Evolutionary conservation across 2,797 vertebrate genomes (phyloP).

Genomic region (Poeciliopsis infans): DNA sequence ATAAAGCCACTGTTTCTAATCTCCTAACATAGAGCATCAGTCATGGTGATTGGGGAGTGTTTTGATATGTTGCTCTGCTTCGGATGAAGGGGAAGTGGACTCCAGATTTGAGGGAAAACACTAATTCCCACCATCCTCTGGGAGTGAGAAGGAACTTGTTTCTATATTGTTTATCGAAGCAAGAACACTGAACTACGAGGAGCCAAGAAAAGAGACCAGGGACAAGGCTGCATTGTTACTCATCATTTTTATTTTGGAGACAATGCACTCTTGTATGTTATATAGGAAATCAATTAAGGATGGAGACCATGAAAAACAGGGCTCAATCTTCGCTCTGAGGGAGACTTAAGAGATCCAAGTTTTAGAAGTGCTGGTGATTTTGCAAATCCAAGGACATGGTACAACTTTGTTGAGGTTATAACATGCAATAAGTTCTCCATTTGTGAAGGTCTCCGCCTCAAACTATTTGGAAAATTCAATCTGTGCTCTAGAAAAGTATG

Average conservation of each 20-base stretch:
- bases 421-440: not conserved
- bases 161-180: constrained; percentile 73
- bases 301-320: constrained; percentile 43
- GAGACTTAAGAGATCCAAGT: constrained; percentile 22
- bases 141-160: constrained; percentile 57
- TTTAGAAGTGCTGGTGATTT: constrained; percentile 22
- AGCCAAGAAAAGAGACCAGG: constrained; percentile 69
- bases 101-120: constrained; percentile 70
- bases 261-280: constrained; percentile 57
- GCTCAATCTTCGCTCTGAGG: constrained; percentile 29
- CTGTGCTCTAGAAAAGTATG: not conserved
- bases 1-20: constrained; percentile 79
- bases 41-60: constrained; percentile 61
- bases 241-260: constrained; percentile 55
- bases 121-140: constrained; percentile 73
- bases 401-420: constrained; percentile 43
- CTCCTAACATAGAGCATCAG: constrained; percentile 71
- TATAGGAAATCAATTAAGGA: constrained; percentile 78
- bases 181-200: constrained; percentile 73
- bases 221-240: constrained; percentile 65
- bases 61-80: constrained; percentile 64
- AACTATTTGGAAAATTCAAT: not conserved
- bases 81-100: constrained; percentile 70
- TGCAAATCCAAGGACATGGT: constrained; percentile 60
- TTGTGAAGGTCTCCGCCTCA: not conserved